A percentile compares a stretch with the other conserved stretches of the same genome.
Conservation (phyloP, 2,797 vertebrate species). For the Takifugu rubripes region DNA sequence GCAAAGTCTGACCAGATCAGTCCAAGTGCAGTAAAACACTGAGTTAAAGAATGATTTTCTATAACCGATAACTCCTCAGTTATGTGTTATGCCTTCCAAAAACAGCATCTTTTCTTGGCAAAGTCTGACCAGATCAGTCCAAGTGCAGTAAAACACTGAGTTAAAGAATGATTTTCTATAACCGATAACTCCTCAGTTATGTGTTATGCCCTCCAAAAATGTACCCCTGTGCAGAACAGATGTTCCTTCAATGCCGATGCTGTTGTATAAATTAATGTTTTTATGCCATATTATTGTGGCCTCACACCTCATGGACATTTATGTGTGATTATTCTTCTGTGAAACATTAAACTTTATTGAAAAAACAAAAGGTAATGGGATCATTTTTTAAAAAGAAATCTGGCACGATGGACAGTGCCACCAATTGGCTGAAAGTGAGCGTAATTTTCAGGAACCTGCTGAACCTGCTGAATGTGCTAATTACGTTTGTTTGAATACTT, state of each 20-base stretch:
- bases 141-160: neutral
- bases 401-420: constrained; percentile 35
- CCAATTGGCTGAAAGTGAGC: constrained; percentile 44
- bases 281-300: neutral
- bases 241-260: neutral
- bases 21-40: neutral
- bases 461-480: too few species aligned
- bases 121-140: constrained; percentile 29
- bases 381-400: neutral
- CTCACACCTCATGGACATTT: constrained; percentile 7
- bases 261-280: neutral
- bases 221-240: neutral
- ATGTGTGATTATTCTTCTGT: neutral
- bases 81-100: neutral
- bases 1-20: constrained; percentile 33
- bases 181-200: neutral
- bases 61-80: neutral
- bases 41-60: neutral
- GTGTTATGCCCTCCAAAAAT: neutral
- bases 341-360: constrained; percentile 8
- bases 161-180: neutral
- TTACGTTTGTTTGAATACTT: too few species aligned
- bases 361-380: too few species aligned
- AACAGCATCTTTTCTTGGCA: constrained; percentile 33
- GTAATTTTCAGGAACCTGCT: neutral